phyloP scores from a whole-genome alignment of 2,113 vertebrate genomes.

The Phaetusa simplex region DNA sequence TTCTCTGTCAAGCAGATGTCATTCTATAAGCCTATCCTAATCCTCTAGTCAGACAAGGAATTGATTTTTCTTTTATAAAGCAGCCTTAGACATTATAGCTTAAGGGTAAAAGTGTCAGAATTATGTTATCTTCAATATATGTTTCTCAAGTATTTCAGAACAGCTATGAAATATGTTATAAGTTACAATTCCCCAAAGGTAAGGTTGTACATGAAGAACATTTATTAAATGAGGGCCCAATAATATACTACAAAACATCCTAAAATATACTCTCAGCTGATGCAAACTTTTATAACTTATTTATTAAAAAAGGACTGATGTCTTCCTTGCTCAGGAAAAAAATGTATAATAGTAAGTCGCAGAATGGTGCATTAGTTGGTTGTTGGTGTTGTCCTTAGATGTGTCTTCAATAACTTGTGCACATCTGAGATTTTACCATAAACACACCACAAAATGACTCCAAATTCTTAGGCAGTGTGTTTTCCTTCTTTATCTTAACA shows the following conservation, averaged over 20 bases:
- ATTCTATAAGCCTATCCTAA: not conserved
- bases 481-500: not conserved
- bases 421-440: not conserved
- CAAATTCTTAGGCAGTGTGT: not conserved
- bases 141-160: not conserved
- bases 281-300: not conserved
- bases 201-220: not conserved
- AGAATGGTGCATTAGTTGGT: not conserved
- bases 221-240: not conserved
- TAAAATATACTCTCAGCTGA: not conserved
- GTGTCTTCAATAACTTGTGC: not conserved
- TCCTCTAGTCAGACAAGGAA: not conserved
- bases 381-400: not conserved
- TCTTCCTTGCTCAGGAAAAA: not conserved
- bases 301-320: not conserved
- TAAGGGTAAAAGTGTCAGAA: not conserved
- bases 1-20: not conserved
- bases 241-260: not conserved
- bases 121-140: not conserved
- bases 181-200: not conserved
- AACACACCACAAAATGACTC: not conserved
- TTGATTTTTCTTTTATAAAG: not conserved
- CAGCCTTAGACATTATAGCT: not conserved
- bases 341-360: accelerated
- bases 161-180: not conserved